Conservation (phyloP, 2,888 invertebrate species). For the Oscheius sp. region DNA sequence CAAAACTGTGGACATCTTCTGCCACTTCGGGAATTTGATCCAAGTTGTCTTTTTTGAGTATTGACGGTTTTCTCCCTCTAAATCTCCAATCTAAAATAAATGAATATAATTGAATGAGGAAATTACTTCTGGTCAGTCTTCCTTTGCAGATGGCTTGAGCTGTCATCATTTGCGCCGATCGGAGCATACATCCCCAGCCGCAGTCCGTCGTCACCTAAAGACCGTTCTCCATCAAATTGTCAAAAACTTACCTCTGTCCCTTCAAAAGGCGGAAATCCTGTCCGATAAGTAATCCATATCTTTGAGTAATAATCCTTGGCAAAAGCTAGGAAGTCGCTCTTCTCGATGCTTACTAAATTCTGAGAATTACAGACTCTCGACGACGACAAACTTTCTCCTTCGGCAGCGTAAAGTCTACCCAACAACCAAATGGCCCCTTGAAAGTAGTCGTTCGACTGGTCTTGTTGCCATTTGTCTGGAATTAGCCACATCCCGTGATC, state of each 20-base stretch:
- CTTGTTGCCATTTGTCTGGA: conserved; percentile 53
- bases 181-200: conserved; percentile 91
- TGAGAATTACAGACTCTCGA: no score
- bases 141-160: conserved; percentile 88
- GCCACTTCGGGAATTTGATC: not conserved
- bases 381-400: conserved; percentile 11
- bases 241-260: conserved; percentile 39
- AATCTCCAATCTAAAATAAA: conserved; percentile 39
- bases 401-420: conserved; percentile 33
- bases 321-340: conserved; percentile 49
- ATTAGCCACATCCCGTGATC: not conserved
- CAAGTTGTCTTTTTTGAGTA: not conserved
- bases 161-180: conserved; percentile 91
- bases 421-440: conserved; percentile 45
- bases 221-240: not conserved
- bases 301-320: conserved; percentile 57
- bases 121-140: conserved; percentile 83
- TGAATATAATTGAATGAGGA: not conserved
- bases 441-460: conserved; percentile 50
- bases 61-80: conserved; percentile 38
- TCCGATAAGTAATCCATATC: conserved; percentile 82
- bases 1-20: conserved; percentile 12
- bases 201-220: conserved; percentile 86
- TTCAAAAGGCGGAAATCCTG: conserved; percentile 52
- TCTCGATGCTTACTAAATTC: no score